Evolutionary conservation across 2,113 vertebrate genomes (phyloP).

Genomic region (Solenodon paradoxus): DNA sequence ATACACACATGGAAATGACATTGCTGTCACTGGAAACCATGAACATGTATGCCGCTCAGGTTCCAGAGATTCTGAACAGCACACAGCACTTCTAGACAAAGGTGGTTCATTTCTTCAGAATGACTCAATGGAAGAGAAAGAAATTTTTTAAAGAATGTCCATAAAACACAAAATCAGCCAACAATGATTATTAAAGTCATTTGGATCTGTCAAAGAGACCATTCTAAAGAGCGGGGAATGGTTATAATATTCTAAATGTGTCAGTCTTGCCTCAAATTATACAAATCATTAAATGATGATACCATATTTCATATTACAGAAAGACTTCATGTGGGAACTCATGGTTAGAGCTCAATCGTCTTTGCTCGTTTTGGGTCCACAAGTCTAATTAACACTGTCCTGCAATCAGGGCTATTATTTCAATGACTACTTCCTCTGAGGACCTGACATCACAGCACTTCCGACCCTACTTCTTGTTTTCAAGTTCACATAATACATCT

Average conservation of each 20-base stretch:
- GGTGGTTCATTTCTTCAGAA: neutral
- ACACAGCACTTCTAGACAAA: neutral
- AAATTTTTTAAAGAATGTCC: neutral
- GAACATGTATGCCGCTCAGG: neutral
- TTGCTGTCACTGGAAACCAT: neutral
- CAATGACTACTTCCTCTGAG: neutral
- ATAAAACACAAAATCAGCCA: neutral
- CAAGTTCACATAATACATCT: conserved; percentile 57
- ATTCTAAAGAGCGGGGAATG: neutral
- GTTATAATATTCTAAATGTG: neutral
- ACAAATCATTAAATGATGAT: neutral
- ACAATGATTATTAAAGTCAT: neutral
- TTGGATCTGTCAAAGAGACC: neutral
- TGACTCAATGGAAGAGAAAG: neutral
- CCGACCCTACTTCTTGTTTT: conserved; percentile 63
- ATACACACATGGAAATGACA: neutral
- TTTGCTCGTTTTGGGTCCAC: neutral
- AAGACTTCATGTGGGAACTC: conserved; percentile 33
- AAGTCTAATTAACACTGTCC: conserved; percentile 62
- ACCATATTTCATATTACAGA: conserved; percentile 7
- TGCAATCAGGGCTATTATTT: conserved; percentile 66
- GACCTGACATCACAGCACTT: conserved; percentile 18
- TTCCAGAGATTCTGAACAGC: neutral
- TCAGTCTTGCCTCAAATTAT: neutral
- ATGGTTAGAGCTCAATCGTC: conserved; percentile 20